Conservation (phyloP, 2,113 vertebrate genomes). For the Engraulis encrasicolus region DNA sequence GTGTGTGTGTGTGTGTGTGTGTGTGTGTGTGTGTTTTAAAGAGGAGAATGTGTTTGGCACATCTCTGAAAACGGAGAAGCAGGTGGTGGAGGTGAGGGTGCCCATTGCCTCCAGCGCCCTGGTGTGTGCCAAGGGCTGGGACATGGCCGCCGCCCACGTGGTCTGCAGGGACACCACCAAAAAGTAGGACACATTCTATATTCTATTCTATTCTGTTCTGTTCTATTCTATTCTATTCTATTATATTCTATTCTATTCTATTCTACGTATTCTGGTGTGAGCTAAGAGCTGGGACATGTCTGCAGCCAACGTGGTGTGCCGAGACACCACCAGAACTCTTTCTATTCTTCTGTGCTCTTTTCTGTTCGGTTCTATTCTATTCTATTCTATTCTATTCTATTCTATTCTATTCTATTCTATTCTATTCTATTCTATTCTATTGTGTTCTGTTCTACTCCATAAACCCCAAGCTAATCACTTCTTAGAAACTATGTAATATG, state of each 20-base stretch:
- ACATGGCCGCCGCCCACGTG: slow-evolving; percentile 66
- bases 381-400: too few relatives aligned
- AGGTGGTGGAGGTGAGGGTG: slow-evolving; percentile 26
- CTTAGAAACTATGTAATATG: too few relatives aligned
- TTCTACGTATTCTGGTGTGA: too few relatives aligned
- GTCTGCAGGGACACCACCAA: slow-evolving; percentile 45
- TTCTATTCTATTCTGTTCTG: slow-evolving; percentile 13
- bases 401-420: too few relatives aligned
- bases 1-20: slow-evolving; percentile 16
- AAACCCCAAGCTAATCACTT: too few relatives aligned
- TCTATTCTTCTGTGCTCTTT: not conserved
- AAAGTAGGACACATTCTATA: slow-evolving; percentile 44
- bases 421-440: too few relatives aligned
- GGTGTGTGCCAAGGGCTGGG: slow-evolving; percentile 60
- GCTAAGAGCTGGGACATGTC: slow-evolving; percentile 67
- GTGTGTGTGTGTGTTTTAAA: slow-evolving; percentile 2
- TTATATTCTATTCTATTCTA: too few relatives aligned
- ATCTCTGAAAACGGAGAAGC: not conserved
- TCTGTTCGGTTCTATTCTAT: slow-evolving; percentile 15
- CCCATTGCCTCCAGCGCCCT: not conserved
- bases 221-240: too few relatives aligned
- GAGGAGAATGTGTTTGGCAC: not conserved
- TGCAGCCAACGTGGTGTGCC: slow-evolving; percentile 67
- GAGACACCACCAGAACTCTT: not conserved
- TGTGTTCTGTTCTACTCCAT: too few relatives aligned